A percentile compares a stretch with the other conserved stretches of the same genome.
phyloP scores from a whole-genome alignment of 2,888 invertebrate genomes.

The Amorpha juglandis region DNA sequence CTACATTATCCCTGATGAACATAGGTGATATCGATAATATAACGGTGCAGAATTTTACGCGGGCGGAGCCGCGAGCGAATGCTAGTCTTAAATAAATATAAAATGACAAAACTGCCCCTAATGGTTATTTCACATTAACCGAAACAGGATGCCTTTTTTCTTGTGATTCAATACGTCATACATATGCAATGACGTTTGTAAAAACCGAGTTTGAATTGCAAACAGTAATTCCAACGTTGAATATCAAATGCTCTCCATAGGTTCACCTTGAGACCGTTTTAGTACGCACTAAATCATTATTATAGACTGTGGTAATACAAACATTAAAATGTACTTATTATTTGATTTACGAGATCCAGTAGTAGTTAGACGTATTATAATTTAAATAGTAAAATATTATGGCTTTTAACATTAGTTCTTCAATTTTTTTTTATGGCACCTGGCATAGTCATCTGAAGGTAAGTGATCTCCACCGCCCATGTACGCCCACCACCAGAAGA shows the following conservation, averaged over 20 bases:
- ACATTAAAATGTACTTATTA: not conserved
- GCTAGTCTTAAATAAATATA: too few species aligned
- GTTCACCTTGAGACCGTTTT: constrained; percentile 43
- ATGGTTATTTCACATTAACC: not conserved
- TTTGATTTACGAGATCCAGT: not conserved
- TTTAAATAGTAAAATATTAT: not conserved
- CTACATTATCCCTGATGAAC: too few species aligned
- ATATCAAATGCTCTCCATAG: not conserved
- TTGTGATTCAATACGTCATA: not conserved
- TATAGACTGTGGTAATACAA: not conserved
- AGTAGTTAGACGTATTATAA: not conserved
- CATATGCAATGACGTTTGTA: not conserved
- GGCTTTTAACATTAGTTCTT: not conserved
- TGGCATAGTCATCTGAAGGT: too few species aligned
- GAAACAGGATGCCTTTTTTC: constrained; percentile 16
- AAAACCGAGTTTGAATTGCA: not conserved
- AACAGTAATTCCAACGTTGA: not conserved
- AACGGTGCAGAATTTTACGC: too few species aligned
- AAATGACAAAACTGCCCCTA: too few species aligned
- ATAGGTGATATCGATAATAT: too few species aligned
- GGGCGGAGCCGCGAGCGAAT: too few species aligned
- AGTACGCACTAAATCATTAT: constrained; percentile 29
- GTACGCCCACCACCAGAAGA: too few species aligned
- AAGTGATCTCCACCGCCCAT: too few species aligned
- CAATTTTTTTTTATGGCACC: too few species aligned